A percentile compares a stretch with the other conserved stretches of the same genome.
phyloP scores from a whole-genome alignment of 2,888 invertebrate genomes.

The Drosophila mimica region DNA sequence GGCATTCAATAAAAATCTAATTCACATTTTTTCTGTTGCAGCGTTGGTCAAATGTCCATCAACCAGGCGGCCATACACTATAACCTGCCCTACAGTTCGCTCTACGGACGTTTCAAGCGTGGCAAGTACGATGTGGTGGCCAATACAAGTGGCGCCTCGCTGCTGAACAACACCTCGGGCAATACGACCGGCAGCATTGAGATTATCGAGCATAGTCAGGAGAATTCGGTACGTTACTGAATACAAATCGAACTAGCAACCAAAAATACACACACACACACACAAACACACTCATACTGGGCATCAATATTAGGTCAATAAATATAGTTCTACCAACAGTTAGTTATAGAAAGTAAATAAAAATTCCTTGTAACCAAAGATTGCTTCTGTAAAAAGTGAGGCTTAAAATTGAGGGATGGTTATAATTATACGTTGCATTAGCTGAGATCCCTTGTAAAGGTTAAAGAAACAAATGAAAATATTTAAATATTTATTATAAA shows the following conservation, averaged over 20 bases:
- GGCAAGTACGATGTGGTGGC: conserved; percentile 90
- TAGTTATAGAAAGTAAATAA: background rate
- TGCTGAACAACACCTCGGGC: conserved; percentile 83
- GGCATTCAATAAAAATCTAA: background rate
- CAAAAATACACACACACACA: background rate
- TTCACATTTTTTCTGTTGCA: conserved; percentile 82
- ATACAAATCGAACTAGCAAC: background rate
- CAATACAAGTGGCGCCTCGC: conserved; percentile 81
- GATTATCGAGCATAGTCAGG: conserved; percentile 85
- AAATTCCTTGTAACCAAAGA: background rate
- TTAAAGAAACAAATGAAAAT: too few species aligned
- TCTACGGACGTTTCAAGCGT: conserved; percentile 95
- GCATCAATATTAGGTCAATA: background rate
- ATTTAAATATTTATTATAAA: background rate
- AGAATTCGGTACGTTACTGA: conserved; percentile 84
- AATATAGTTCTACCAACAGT: background rate
- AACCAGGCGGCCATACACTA: conserved; percentile 97
- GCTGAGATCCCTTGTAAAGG: background rate
- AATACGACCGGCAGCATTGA: conserved; percentile 85
- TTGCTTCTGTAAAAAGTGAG: background rate
- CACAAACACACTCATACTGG: background rate
- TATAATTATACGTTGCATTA: background rate
- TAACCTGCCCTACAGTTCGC: conserved; percentile 95
- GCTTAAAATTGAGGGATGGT: background rate
- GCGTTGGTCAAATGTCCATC: conserved; percentile 96